Evolutionary conservation across 1,140 invertebrate species (phyloP), one percentile per base, ranked within the genome.

Genomic region (Monochamus saltuarius): DNA sequence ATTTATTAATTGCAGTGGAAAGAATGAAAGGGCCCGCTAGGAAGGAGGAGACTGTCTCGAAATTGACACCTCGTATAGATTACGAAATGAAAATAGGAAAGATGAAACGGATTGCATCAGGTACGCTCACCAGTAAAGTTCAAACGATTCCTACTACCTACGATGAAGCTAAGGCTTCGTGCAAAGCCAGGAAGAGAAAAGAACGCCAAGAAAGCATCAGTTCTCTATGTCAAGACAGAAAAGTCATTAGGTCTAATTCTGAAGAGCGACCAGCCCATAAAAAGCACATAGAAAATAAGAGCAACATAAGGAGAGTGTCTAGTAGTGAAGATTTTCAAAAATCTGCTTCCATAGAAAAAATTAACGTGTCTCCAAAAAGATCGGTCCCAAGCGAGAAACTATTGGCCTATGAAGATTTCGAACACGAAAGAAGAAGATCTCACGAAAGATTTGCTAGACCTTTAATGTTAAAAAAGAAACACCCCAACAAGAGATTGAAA

Each of bases 191-290:
- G 58, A 92, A 91, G 74, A 83, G 89, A 40, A 90, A 90, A 74
- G 89, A 92, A 77, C 82, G 87, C 39, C 83, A 89, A 51, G 89
- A 91, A 74, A 83, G 81, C 67, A 78, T 75, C 49, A 85, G 84
- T 29, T 86, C 82, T 37, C 76, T 79, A 61, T 83, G 78, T 13
- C 84, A 87, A 68, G 89, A 92, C 72, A 81, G 88, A 53, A 92
- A 91, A 74, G 82, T 91, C 43, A 85, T 89, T 52, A 65, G 64
- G 49, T 89, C 83, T 51, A 89, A 86, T 75, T 89, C 88, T 62
- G 88, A 89, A 71, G 88, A 85, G 71, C 74, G 78, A 38, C 80
- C 82, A 56, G 54, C 40, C 9, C 61, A 78, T 35, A 70, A 68
- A 19, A 75, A 80, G 55, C 76, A 74, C 49, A 70, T 69, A 19